Evolutionary conservation across 2,888 invertebrate genomes (phyloP).

Genomic region (Rambutsinella grinnellia): DNA sequence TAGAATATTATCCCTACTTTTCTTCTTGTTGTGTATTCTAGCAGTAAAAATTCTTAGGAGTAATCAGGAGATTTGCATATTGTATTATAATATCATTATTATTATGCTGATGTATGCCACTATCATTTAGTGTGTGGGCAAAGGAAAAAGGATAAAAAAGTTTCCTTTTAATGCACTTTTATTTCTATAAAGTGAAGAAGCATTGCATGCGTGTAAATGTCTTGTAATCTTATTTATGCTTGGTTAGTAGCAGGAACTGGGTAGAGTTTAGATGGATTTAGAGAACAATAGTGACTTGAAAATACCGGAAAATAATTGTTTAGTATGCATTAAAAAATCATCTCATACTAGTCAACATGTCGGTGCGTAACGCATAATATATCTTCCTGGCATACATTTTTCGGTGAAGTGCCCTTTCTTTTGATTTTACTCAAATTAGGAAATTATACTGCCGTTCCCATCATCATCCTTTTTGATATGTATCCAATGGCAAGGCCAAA

Average conservation of each 20-base stretch:
- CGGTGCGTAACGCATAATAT: constrained; percentile 36
- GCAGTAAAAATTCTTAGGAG: not conserved
- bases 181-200: constrained; percentile 2
- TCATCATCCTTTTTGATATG: not conserved
- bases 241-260: constrained; percentile 15
- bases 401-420: constrained; percentile 6
- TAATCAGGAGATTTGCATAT: constrained; percentile 51
- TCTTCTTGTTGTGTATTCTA: constrained; percentile 19
- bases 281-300: constrained; percentile 1
- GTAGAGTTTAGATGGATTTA: not conserved
- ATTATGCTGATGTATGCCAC: constrained; percentile 15
- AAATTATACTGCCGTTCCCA: constrained; percentile 17
- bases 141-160: not conserved
- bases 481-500: constrained; percentile 22
- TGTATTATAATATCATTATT: constrained; percentile 41
- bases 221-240: constrained; percentile 5
- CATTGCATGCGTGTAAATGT: constrained; percentile 27
- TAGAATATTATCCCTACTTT: constrained; percentile 17
- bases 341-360: too few relatives aligned
- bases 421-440: constrained; percentile 25
- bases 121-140: not conserved
- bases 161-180: not conserved
- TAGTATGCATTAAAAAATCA: constrained; percentile 5
- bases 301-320: constrained; percentile 7
- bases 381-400: constrained; percentile 30